A percentile compares a stretch with the other conserved stretches of the same genome.
These are phyloP conservation scores for Pseudomugil gertrudae DNA, from an alignment of 2,797 vertebrate genomes.

Conservation along the genomic window DNA sequence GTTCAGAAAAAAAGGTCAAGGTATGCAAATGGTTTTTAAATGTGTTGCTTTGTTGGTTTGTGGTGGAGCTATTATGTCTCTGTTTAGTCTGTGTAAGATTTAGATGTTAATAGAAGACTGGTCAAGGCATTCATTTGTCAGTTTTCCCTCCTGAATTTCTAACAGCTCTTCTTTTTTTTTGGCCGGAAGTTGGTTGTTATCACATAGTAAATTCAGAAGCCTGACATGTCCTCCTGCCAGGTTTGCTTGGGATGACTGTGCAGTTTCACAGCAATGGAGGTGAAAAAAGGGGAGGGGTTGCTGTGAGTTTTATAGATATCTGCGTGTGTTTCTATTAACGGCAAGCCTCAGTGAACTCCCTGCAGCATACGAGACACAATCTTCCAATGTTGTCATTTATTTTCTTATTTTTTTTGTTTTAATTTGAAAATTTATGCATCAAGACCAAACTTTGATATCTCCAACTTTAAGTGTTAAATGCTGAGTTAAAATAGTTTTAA, in stretches of 20 bases:
- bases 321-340: slow-evolving; percentile 52
- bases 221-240: background rate
- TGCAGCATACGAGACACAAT: background rate
- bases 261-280: slow-evolving; percentile 55
- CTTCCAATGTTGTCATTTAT: background rate
- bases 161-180: background rate
- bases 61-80: background rate
- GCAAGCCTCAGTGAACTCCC: slow-evolving; percentile 20
- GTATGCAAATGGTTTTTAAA: slow-evolving; percentile 16
- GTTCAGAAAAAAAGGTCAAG: slow-evolving; percentile 43
- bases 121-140: background rate
- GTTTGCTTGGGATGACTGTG: slow-evolving; percentile 52
- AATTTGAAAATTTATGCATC: background rate
- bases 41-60: slow-evolving; percentile 18
- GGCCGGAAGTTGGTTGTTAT: background rate
- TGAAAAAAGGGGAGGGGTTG: slow-evolving; percentile 22
- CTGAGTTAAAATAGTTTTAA: background rate
- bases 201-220: background rate
- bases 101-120: background rate
- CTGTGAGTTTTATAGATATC: slow-evolving; percentile 55
- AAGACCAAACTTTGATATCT: background rate
- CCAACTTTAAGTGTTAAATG: background rate
- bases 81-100: slow-evolving; percentile 17
- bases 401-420: slow-evolving; percentile 5
- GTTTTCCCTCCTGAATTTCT: background rate